phyloP scores from a whole-genome alignment of 2,888 invertebrate genomes.

The Endomychus coccineus region DNA sequence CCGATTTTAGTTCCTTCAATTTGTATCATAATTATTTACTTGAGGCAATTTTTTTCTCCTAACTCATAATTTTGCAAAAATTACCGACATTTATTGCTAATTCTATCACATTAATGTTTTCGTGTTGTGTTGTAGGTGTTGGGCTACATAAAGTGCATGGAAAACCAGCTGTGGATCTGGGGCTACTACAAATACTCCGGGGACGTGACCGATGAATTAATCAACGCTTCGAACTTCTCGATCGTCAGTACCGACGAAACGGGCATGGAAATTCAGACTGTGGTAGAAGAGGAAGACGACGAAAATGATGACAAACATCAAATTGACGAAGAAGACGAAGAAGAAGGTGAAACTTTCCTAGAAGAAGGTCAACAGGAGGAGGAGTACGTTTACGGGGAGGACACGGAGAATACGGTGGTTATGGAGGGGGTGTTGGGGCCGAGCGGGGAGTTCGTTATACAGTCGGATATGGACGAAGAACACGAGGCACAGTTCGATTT shows the following conservation, averaged over 20 bases:
- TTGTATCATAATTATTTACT: too few species aligned
- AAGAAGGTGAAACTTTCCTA: conserved; percentile 7
- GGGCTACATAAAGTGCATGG: conserved; percentile 41
- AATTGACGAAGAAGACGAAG: conserved; percentile 27
- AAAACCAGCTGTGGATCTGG: conserved; percentile 42
- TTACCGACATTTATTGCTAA: too few species aligned
- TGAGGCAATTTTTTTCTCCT: too few species aligned
- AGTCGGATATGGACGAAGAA: too few species aligned
- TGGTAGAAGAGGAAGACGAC: conserved; percentile 12
- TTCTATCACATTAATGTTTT: too few species aligned
- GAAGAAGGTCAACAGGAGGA: conserved; percentile 7
- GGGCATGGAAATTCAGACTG: conserved; percentile 7
- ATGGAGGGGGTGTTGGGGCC: conserved; percentile 14
- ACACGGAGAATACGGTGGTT: conserved; percentile 11
- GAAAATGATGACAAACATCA: conserved; percentile 15
- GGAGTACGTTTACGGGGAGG: conserved; percentile 6
- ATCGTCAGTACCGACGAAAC: conserved; percentile 20
- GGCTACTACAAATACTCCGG: conserved; percentile 37
- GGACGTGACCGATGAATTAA: conserved; percentile 32
- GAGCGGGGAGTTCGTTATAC: conserved; percentile 12
- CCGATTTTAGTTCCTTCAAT: too few species aligned
- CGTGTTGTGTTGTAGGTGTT: too few species aligned
- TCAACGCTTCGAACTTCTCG: conserved; percentile 35
- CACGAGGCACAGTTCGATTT: too few species aligned
- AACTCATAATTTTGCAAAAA: too few species aligned